Evolutionary conservation across 2,888 invertebrate genomes (phyloP).

Genomic region (Dorcus parallelipipedus): DNA sequence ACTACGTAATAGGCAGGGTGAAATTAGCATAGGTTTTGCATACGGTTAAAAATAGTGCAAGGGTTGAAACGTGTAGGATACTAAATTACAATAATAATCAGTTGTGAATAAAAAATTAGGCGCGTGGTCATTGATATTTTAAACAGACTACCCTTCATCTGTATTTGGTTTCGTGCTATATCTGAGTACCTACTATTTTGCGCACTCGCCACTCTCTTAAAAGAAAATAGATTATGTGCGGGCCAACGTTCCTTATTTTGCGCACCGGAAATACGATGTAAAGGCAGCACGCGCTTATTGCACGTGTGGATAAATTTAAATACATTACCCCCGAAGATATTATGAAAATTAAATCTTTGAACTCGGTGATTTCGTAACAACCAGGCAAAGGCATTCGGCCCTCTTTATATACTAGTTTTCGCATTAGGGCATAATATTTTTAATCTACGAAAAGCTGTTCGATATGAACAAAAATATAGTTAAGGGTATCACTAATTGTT

Average conservation of each 20-base stretch:
- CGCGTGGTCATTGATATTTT: constrained; percentile 32
- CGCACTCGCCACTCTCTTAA: not conserved
- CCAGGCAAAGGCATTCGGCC: constrained; percentile 7
- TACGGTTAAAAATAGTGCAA: constrained; percentile 15
- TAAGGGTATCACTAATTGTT: constrained; percentile 52
- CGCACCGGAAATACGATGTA: not conserved
- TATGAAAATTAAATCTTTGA: constrained; percentile 15
- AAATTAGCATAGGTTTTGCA: constrained; percentile 32
- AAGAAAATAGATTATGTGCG: too few relatives aligned
- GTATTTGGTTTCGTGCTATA: constrained; percentile 13
- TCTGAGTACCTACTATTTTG: not conserved
- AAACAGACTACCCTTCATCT: constrained; percentile 25
- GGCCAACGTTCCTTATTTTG: too few relatives aligned
- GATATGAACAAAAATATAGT: constrained; percentile 46
- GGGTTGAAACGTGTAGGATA: constrained; percentile 9
- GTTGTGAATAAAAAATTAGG: constrained; percentile 21
- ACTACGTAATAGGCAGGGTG: constrained; percentile 21
- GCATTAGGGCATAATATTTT: too few relatives aligned
- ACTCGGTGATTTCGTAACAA: not conserved
- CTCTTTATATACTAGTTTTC: not conserved
- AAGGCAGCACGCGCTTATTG: constrained; percentile 18
- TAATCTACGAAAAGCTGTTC: not conserved
- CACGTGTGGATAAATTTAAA: constrained; percentile 25
- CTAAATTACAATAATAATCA: constrained; percentile 12
- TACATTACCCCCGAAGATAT: constrained; percentile 14